Evolutionary conservation across 2,113 vertebrate species (phyloP).

Genomic region (Eurystomus gularis): DNA sequence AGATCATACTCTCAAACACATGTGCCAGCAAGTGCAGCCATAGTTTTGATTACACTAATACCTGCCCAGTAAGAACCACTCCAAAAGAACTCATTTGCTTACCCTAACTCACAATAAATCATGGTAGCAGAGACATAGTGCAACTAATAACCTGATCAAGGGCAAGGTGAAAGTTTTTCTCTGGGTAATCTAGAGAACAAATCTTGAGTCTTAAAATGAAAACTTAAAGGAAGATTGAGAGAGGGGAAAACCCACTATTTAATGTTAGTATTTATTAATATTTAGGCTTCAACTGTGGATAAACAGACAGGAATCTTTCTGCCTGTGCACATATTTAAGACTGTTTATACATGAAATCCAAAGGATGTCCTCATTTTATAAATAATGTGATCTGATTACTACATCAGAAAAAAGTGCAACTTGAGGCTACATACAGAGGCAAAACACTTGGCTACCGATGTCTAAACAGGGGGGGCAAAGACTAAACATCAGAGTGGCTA

Average conservation of each 20-base stretch:
- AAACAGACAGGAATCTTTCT: constrained; percentile 24
- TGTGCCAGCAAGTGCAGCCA: neutral
- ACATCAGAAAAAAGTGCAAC: neutral
- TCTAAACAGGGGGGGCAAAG: neutral
- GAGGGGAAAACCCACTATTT: fast-evolving
- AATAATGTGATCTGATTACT: constrained; percentile 43
- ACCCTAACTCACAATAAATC: neutral
- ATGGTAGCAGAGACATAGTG: neutral
- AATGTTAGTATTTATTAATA: constrained; percentile 4
- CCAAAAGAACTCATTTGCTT: neutral
- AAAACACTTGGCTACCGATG: constrained; percentile 45
- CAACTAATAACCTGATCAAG: neutral
- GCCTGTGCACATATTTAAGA: neutral
- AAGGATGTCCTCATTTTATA: constrained; percentile 62
- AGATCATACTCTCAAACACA: fast-evolving
- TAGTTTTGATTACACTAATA: neutral
- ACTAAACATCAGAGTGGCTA: constrained; percentile 29
- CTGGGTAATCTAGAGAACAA: neutral
- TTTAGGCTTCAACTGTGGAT: neutral
- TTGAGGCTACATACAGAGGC: neutral
- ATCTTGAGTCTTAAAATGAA: neutral
- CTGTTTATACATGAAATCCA: constrained; percentile 17
- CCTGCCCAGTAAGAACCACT: neutral
- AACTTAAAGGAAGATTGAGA: neutral
- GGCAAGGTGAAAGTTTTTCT: neutral